A percentile compares a stretch with the other conserved stretches of the same genome.
phyloP scores from a whole-genome alignment of 2,888 invertebrate species.

The Eumerus sabulonum region DNA sequence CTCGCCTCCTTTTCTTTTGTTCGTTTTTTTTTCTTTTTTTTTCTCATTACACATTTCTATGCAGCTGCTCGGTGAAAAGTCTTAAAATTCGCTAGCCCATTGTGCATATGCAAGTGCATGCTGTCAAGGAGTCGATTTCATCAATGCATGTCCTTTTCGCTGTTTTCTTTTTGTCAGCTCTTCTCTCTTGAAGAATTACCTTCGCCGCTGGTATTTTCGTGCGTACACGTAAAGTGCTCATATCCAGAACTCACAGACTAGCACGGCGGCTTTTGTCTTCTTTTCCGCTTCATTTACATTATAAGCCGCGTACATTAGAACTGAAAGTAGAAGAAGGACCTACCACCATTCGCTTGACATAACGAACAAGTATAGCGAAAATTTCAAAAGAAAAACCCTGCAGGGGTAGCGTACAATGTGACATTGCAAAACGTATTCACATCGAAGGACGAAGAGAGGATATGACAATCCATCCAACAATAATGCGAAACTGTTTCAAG shows the following conservation, averaged over 20 bases:
- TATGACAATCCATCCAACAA: conserved; percentile 28
- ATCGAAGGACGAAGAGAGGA: conserved; percentile 18
- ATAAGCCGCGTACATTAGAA: conserved; percentile 52
- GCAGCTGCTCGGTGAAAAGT: too few relatives aligned
- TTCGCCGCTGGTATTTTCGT: not conserved
- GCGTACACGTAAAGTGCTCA: conserved; percentile 1
- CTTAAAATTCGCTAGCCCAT: too few relatives aligned
- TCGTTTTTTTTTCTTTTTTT: too few relatives aligned
- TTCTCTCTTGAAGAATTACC: too few relatives aligned
- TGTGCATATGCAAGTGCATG: not conserved
- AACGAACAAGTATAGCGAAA: conserved; percentile 40
- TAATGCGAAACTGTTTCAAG: conserved; percentile 44
- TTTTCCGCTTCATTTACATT: conserved; percentile 63
- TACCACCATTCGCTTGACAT: conserved; percentile 62
- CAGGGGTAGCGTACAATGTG: conserved; percentile 40
- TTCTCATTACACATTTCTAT: too few relatives aligned
- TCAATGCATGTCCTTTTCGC: conserved; percentile 65
- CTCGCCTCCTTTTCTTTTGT: too few relatives aligned
- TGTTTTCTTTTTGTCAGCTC: conserved; percentile 29
- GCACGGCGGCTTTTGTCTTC: conserved; percentile 53
- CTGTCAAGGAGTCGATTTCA: conserved; percentile 58
- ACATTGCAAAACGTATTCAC: conserved; percentile 49
- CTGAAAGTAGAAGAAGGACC: conserved; percentile 52
- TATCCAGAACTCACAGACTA: conserved; percentile 5
- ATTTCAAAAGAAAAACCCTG: conserved; percentile 29